These are phyloP conservation scores for Otocyon megalotis DNA, from an alignment of 2,113 vertebrate genomes.

Conservation along the genomic window DNA sequence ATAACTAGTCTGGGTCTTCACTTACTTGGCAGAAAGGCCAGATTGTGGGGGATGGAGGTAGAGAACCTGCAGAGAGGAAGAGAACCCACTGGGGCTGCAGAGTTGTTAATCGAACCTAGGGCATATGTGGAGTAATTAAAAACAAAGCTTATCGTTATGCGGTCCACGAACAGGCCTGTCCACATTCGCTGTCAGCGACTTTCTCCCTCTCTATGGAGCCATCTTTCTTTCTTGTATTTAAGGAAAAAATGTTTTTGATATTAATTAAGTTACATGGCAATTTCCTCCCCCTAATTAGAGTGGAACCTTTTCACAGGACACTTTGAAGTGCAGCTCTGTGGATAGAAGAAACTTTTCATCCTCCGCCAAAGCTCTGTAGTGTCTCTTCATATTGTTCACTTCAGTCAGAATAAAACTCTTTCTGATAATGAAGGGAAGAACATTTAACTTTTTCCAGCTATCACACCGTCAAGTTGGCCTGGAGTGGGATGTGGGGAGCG, in stretches of 20 bases:
- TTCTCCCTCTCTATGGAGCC: neutral
- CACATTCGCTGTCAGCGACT: neutral
- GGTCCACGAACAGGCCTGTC: neutral
- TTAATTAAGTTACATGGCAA: slow-evolving; percentile 65
- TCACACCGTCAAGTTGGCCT: neutral
- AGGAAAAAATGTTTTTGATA: slow-evolving; percentile 66
- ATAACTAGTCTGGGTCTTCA: neutral
- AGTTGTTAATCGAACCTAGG: neutral
- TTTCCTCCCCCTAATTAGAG: slow-evolving; percentile 75
- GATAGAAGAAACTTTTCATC: slow-evolving; percentile 66
- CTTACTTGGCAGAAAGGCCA: neutral
- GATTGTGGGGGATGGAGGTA: neutral
- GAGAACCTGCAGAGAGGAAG: neutral
- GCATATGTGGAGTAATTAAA: neutral
- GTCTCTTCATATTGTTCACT: slow-evolving; percentile 56
- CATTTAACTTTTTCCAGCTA: neutral
- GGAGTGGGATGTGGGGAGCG: neutral
- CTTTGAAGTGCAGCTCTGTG: slow-evolving; percentile 76
- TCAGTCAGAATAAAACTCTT: slow-evolving; percentile 74
- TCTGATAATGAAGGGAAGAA: slow-evolving; percentile 55
- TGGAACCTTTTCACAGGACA: slow-evolving; percentile 66
- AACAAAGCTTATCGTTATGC: neutral
- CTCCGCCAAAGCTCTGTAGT: slow-evolving; percentile 16
- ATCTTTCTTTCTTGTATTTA: slow-evolving; percentile 65
- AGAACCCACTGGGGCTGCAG: neutral